Conservation (phyloP, 2,113 vertebrate genomes). For the Campylomormyrus tamandua region DNA sequence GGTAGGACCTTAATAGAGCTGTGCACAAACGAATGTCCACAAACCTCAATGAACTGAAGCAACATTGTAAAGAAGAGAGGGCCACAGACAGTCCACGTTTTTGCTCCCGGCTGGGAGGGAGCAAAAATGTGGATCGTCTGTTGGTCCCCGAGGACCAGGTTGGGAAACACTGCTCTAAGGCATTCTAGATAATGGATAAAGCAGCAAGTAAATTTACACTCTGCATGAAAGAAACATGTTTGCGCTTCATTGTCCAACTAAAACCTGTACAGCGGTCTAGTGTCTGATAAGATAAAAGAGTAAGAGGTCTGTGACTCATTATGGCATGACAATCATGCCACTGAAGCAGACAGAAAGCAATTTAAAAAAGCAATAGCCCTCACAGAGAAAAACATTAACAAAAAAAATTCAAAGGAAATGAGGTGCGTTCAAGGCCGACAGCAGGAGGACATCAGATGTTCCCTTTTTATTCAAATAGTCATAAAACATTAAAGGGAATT, state of each 20-base stretch:
- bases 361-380: not conserved
- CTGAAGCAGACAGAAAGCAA: not conserved
- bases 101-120: not conserved
- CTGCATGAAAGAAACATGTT: not conserved
- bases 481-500: not conserved
- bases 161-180: not conserved
- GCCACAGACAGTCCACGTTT: not conserved
- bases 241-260: not conserved
- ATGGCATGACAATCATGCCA: not conserved
- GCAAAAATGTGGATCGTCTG: not conserved
- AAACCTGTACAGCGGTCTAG: not conserved
- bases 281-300: not conserved
- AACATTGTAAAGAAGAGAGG: not conserved
- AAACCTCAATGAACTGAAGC: not conserved
- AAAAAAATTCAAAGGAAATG: constrained; percentile 1
- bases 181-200: not conserved
- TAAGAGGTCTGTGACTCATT: not conserved
- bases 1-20: not conserved
- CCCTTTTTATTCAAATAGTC: not conserved
- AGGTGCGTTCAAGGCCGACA: not conserved
- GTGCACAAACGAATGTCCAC: not conserved
- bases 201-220: not conserved
- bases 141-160: not conserved
- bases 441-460: not conserved
- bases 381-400: not conserved